phyloP scores from a whole-genome alignment of 2,888 invertebrate species.

The Temnothorax ravouxi region DNA sequence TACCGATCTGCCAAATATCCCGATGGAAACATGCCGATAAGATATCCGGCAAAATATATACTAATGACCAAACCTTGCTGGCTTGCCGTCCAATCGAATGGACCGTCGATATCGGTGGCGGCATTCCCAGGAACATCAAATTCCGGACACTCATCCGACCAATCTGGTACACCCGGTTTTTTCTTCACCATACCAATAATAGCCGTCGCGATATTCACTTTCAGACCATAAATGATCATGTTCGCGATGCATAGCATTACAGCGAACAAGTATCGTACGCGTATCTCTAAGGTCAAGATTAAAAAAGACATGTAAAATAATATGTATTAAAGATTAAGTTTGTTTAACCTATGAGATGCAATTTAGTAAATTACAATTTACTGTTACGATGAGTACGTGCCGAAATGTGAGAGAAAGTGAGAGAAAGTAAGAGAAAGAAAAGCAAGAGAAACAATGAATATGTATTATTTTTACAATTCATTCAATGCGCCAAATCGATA shows the following conservation, averaged over 20 bases:
- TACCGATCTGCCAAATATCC: slow-evolving; percentile 85
- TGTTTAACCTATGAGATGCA: background rate
- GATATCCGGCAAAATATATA: slow-evolving; percentile 84
- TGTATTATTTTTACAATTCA: background rate
- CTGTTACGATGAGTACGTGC: background rate
- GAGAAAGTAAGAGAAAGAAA: slow-evolving; percentile 9
- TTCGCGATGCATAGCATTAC: slow-evolving; percentile 85
- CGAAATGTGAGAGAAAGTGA: slow-evolving; percentile 1
- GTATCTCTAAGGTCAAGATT: slow-evolving; percentile 61
- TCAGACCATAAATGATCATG: slow-evolving; percentile 84
- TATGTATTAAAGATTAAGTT: background rate
- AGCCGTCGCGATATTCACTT: slow-evolving; percentile 82
- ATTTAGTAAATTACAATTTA: background rate
- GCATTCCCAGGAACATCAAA: slow-evolving; percentile 54
- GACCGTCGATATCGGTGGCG: slow-evolving; percentile 77
- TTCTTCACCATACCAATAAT: slow-evolving; percentile 84
- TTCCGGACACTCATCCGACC: slow-evolving; percentile 76
- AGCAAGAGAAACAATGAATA: background rate
- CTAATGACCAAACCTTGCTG: slow-evolving; percentile 83
- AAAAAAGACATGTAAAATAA: slow-evolving; percentile 2
- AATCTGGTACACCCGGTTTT: slow-evolving; percentile 29
- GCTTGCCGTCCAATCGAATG: slow-evolving; percentile 81
- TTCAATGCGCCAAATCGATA: background rate
- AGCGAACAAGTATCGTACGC: slow-evolving; percentile 81
- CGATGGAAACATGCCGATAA: slow-evolving; percentile 83